Evolutionary conservation across 2,797 vertebrate species (phyloP).

Genomic region (Leuciscus waleckii): DNA sequence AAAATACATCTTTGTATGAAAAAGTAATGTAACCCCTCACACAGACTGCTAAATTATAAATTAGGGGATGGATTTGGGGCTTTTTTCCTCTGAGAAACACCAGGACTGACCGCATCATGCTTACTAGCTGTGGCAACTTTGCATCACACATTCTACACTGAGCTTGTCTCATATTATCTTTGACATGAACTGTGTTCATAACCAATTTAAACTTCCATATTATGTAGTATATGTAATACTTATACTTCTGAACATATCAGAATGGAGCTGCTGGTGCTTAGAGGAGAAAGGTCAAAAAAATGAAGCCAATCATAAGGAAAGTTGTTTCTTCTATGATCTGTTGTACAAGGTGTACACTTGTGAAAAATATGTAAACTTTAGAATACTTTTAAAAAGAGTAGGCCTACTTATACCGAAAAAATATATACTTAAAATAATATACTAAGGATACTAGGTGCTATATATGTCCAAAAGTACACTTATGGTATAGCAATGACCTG

Average conservation of each 20-base stretch:
- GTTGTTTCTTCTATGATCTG: background rate
- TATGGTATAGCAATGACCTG: background rate
- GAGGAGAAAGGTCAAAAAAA: background rate
- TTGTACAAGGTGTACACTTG: background rate
- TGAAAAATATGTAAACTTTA: background rate
- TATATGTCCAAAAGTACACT: background rate
- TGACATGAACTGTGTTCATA: background rate
- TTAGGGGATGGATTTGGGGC: constrained; percentile 38
- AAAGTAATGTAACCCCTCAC: constrained; percentile 32
- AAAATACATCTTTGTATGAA: constrained; percentile 16
- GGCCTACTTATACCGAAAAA: background rate
- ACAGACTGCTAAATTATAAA: constrained; percentile 45
- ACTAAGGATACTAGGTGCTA: too few relatives aligned
- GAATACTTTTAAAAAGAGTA: background rate
- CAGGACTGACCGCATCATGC: constrained; percentile 41
- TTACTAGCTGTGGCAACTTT: constrained; percentile 36
- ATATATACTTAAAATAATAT: background rate
- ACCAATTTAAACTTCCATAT: background rate
- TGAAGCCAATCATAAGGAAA: background rate
- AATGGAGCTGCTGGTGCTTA: background rate
- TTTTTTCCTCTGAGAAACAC: constrained; percentile 42
- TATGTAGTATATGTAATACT: background rate
- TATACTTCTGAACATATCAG: background rate
- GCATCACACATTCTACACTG: constrained; percentile 16
- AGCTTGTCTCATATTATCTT: background rate